Percentiles rank a stretch among this genome's conserved stretches.
Conservation (phyloP, 2,797 vertebrate species). For the Propithecus deckenii region DNA sequence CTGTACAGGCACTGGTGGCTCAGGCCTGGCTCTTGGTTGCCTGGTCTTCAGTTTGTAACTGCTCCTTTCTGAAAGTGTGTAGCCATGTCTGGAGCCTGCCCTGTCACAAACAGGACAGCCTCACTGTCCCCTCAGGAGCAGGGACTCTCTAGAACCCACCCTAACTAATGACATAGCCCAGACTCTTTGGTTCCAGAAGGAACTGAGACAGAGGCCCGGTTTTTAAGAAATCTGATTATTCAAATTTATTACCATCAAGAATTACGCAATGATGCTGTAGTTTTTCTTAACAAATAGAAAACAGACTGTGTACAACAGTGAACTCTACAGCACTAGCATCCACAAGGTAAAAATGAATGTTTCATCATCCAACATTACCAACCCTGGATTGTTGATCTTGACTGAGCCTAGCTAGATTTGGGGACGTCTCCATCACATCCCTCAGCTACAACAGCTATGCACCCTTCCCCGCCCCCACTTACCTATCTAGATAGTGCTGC, state of each 20-base stretch:
- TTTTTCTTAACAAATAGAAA: slow-evolving; percentile 97
- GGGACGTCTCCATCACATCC: slow-evolving; percentile 80
- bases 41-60: neutral
- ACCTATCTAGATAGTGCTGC: slow-evolving; percentile 86
- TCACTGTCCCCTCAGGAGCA: neutral
- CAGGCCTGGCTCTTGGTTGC: neutral
- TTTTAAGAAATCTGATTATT: slow-evolving; percentile 95
- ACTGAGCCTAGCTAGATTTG: slow-evolving; percentile 81
- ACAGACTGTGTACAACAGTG: slow-evolving; percentile 96
- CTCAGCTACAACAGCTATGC: slow-evolving; percentile 86
- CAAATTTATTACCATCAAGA: slow-evolving; percentile 98
- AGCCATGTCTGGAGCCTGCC: accelerated
- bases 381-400: slow-evolving; percentile 86
- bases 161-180: neutral
- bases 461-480: slow-evolving; percentile 86
- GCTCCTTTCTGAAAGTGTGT: neutral
- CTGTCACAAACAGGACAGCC: neutral
- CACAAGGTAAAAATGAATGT: slow-evolving; percentile 98
- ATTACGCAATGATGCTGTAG: slow-evolving; percentile 91
- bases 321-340: slow-evolving; percentile 94
- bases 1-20: neutral
- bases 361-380: slow-evolving; percentile 87
- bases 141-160: neutral
- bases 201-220: slow-evolving; percentile 82
- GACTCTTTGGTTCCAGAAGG: slow-evolving; percentile 4